These are phyloP conservation scores for Carassius auratus DNA, from an alignment of 2,113 vertebrate genomes.

Conservation along the genomic window DNA sequence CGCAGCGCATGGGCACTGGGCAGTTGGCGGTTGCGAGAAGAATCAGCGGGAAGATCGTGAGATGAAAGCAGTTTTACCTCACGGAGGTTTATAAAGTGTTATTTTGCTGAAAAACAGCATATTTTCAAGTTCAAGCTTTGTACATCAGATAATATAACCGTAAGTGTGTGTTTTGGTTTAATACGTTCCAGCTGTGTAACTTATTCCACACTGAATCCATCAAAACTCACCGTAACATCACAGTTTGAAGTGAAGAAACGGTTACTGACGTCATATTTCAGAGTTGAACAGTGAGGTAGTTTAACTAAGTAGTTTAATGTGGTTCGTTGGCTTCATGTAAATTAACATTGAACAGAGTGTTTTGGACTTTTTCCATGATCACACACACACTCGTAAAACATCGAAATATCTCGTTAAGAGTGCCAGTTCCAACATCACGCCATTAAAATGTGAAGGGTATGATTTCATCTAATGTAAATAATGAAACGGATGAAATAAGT, in stretches of 20 bases:
- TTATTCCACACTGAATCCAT: background rate
- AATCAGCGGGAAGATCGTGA: background rate
- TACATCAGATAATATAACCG: background rate
- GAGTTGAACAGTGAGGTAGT: too few relatives aligned
- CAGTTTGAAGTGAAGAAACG: background rate
- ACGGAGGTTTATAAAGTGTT: background rate
- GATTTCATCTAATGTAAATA: conserved; percentile 40
- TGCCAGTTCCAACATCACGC: background rate
- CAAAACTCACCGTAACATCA: background rate
- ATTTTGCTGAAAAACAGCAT: background rate
- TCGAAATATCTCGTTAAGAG: background rate
- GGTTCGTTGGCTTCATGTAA: background rate
- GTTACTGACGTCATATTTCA: too few relatives aligned
- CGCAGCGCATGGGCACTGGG: too few relatives aligned
- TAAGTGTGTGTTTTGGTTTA: background rate
- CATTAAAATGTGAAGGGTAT: conserved; percentile 11
- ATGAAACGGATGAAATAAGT: conserved; percentile 36
- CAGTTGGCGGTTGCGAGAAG: background rate
- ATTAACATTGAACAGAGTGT: background rate
- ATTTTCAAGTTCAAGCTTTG: background rate
- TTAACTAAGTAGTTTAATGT: background rate
- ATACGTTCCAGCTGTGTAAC: background rate
- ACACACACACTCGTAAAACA: background rate
- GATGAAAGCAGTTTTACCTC: background rate
- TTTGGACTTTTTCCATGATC: conserved; percentile 12